Percentiles rank a stretch among this genome's conserved stretches.
Conservation (phyloP, 2,888 invertebrate species). For the Latrodectus elegans region DNA sequence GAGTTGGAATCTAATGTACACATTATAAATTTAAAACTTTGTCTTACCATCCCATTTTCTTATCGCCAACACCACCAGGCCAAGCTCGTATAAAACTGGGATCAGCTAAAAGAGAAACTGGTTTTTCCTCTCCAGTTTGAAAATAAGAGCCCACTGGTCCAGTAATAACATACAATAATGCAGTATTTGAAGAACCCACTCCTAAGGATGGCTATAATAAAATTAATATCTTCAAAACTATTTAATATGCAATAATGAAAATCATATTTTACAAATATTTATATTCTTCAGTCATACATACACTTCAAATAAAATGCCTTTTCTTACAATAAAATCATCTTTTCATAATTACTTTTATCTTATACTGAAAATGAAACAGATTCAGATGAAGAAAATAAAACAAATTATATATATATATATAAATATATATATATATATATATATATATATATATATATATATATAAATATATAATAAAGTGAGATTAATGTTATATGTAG, state of each 20-base stretch:
- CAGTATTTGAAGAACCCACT: conserved; percentile 88
- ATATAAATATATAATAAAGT: no score
- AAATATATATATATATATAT: no score
- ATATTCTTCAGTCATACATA: neutral
- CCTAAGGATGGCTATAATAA: conserved; percentile 79
- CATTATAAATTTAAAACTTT: no score
- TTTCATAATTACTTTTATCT: no score
- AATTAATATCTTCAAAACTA: neutral
- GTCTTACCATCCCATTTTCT: conserved; percentile 83
- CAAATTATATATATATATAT: no score
- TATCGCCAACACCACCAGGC: conserved; percentile 93
- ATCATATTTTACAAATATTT: neutral
- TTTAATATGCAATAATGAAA: neutral
- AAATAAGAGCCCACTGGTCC: conserved; percentile 97
- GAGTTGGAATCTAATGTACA: no score
- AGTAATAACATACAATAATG: conserved; percentile 91
- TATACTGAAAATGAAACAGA: no score
- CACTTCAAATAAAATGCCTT: no score
- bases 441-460: no score
- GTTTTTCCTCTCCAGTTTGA: conserved; percentile 80
- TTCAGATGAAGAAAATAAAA: no score
- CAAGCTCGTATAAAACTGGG: conserved; percentile 85
- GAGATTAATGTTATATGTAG: no score
- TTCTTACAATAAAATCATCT: no score
- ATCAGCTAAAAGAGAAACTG: conserved; percentile 93